Evolutionary conservation across 2,888 invertebrate genomes (phyloP).

Genomic region (Meiosimyza decipiens): DNA sequence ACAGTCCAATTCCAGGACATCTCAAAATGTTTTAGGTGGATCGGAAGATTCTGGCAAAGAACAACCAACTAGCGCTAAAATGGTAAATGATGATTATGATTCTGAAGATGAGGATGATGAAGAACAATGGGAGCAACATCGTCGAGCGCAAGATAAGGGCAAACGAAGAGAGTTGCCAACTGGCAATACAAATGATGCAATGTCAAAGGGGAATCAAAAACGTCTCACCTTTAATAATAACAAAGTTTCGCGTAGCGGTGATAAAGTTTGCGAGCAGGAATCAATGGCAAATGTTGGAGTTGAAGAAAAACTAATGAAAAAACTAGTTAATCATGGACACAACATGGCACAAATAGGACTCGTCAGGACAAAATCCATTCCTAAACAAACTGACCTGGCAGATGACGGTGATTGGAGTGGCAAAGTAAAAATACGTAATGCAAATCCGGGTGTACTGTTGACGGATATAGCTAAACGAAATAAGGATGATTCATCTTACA

Average conservation of each 20-base stretch:
- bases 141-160: neutral
- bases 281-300: constrained; percentile 31
- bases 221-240: too few species aligned
- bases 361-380: neutral
- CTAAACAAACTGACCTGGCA: neutral
- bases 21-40: neutral
- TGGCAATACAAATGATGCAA: neutral
- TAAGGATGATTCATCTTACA: too few species aligned
- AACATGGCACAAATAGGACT: constrained; percentile 22
- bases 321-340: constrained; percentile 1
- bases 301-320: neutral
- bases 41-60: neutral
- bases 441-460: too few species aligned
- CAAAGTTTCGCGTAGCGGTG: neutral
- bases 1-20: neutral
- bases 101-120: neutral
- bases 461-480: too few species aligned
- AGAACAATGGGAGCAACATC: neutral
- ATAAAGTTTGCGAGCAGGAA: neutral
- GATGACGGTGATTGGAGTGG: neutral
- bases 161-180: neutral
- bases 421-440: too few species aligned
- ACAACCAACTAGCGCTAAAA: neutral
- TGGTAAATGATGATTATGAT: neutral
- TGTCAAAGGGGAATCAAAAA: too few species aligned